phyloP scores from a whole-genome alignment of 2,888 invertebrate genomes.

The Formica aserva region DNA sequence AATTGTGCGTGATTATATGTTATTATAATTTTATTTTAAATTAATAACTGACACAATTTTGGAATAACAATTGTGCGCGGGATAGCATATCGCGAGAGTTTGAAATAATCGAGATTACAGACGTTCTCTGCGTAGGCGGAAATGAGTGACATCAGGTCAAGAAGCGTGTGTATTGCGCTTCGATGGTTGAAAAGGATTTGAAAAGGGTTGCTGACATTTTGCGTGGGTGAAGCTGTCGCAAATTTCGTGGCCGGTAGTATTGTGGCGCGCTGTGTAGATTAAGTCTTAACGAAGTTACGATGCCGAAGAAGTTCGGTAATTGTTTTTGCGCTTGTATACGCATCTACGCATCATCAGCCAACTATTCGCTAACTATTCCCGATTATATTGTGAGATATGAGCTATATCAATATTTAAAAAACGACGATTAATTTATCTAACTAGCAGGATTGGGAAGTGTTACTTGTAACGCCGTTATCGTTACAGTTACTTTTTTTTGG shows the following conservation, averaged over 20 bases:
- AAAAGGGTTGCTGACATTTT: conserved; percentile 18
- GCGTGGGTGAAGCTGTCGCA: neutral
- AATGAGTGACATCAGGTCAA: conserved; percentile 31
- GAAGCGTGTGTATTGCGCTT: conserved; percentile 1
- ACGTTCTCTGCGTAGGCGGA: neutral
- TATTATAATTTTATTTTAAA: neutral
- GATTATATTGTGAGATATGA: neutral
- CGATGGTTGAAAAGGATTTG: neutral
- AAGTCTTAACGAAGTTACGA: neutral
- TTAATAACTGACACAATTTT: neutral
- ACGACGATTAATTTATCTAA: neutral
- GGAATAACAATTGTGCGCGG: neutral
- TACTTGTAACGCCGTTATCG: no score
- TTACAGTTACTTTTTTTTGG: no score
- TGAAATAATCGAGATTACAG: conserved; percentile 3
- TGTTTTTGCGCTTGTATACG: neutral
- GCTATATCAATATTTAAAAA: neutral
- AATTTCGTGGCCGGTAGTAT: neutral
- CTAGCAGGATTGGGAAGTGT: no score
- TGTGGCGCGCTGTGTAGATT: neutral
- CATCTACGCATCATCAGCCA: neutral
- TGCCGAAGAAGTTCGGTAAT: neutral
- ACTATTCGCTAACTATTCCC: neutral
- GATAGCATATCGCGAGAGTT: neutral
- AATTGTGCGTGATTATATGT: neutral